Evolutionary conservation across 2,797 vertebrate genomes (phyloP).

Genomic region (Melanotaenia boesemani): DNA sequence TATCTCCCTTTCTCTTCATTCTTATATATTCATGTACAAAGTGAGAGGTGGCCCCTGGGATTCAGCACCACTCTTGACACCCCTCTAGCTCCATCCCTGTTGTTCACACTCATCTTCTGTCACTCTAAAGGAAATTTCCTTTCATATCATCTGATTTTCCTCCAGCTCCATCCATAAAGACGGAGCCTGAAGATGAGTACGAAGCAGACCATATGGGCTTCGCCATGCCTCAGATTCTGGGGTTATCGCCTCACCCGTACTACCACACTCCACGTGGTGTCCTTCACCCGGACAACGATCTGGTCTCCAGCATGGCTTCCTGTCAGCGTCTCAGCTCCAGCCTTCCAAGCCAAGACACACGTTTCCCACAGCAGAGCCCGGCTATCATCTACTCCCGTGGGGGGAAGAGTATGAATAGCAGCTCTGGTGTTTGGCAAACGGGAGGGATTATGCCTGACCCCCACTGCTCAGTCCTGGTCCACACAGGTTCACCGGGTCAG

Average conservation of each 20-base stretch:
- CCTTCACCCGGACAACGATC: conserved; percentile 87
- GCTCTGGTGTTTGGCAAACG: conserved; percentile 86
- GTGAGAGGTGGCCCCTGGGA: too few relatives aligned
- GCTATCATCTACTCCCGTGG: conserved; percentile 90
- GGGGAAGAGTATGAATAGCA: conserved; percentile 86
- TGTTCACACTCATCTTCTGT: too few relatives aligned
- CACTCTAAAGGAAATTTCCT: neutral
- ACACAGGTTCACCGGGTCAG: conserved; percentile 89
- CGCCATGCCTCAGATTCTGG: conserved; percentile 87
- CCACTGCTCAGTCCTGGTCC: conserved; percentile 95
- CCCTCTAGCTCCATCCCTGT: too few relatives aligned
- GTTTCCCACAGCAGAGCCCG: conserved; percentile 91
- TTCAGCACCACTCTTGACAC: too few relatives aligned
- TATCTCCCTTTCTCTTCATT: too few relatives aligned
- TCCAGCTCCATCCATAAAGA: conserved; percentile 97
- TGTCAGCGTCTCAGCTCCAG: conserved; percentile 91
- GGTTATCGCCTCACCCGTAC: conserved; percentile 89
- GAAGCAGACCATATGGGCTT: conserved; percentile 90
- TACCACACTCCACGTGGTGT: conserved; percentile 89
- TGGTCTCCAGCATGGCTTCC: conserved; percentile 89
- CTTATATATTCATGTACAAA: too few relatives aligned
- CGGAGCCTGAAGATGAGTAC: conserved; percentile 95
- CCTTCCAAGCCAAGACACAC: conserved; percentile 86
- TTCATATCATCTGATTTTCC: neutral
- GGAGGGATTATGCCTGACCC: conserved; percentile 85